Conservation (phyloP, 2,797 vertebrate genomes). For the Rachycentron canadum region DNA sequence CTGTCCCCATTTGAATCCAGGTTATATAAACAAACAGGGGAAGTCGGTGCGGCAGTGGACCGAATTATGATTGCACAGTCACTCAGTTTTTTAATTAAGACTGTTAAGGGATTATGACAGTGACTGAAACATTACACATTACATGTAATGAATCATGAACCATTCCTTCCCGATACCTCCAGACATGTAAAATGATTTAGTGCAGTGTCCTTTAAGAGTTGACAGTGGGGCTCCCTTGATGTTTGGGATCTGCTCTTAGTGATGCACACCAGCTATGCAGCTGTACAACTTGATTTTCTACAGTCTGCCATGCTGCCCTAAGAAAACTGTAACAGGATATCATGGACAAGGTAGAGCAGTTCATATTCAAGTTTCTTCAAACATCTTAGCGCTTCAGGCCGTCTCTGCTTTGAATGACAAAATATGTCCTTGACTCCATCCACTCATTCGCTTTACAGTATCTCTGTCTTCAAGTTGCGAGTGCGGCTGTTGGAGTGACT, state of each 20-base stretch:
- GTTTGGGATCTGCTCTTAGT: slow-evolving; percentile 47
- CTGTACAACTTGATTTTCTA: slow-evolving; percentile 50
- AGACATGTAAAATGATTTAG: slow-evolving; percentile 63
- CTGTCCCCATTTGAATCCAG: slow-evolving; percentile 64
- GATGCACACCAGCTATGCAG: slow-evolving; percentile 44
- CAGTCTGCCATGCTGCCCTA: slow-evolving; percentile 12
- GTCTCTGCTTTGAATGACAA: slow-evolving; percentile 61
- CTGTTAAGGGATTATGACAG: slow-evolving; percentile 72
- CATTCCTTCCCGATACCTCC: slow-evolving; percentile 59
- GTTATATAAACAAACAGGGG: slow-evolving; percentile 68
- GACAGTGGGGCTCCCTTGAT: slow-evolving; percentile 50
- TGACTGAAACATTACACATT: slow-evolving; percentile 57
- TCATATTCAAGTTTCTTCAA: slow-evolving; percentile 56
- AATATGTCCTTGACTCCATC: slow-evolving; percentile 62
- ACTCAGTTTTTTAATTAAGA: slow-evolving; percentile 77
- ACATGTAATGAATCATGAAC: slow-evolving; percentile 64
- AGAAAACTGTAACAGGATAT: slow-evolving; percentile 47
- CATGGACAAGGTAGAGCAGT: slow-evolving; percentile 47
- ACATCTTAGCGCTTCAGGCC: slow-evolving; percentile 51
- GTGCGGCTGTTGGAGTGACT: slow-evolving; percentile 58
- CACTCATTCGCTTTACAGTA: slow-evolving; percentile 44
- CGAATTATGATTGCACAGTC: slow-evolving; percentile 56
- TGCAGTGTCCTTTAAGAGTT: slow-evolving; percentile 59
- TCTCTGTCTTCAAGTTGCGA: slow-evolving; percentile 57
- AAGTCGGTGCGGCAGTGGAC: slow-evolving; percentile 46